A percentile compares a stretch with the other conserved stretches of the same genome.
phyloP scores from a whole-genome alignment of 2,113 vertebrate species.

The Dinomys branickii region DNA sequence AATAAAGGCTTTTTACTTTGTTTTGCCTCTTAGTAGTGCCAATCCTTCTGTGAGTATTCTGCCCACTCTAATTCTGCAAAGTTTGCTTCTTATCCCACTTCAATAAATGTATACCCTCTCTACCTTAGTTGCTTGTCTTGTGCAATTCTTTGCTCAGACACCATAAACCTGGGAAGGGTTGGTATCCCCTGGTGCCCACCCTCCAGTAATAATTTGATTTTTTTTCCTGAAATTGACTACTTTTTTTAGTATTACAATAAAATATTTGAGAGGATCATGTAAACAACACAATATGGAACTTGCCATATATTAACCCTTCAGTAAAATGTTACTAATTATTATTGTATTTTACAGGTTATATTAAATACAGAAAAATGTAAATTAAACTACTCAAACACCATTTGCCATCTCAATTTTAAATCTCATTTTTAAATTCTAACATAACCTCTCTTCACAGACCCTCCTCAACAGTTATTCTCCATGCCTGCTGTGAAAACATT shows the following conservation, averaged over 20 bases:
- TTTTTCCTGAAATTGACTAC: background rate
- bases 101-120: background rate
- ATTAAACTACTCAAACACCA: background rate
- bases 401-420: slow-evolving; percentile 32
- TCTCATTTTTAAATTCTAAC: slow-evolving; percentile 39
- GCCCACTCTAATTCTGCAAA: background rate
- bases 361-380: slow-evolving; percentile 5
- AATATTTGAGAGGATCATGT: background rate
- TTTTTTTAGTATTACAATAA: background rate
- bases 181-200: background rate
- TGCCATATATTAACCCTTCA: background rate
- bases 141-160: background rate
- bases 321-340: background rate
- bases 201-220: background rate
- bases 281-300: background rate
- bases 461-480: slow-evolving; percentile 24
- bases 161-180: background rate
- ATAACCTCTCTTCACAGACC: slow-evolving; percentile 38
- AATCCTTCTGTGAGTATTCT: background rate
- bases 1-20: too few relatives aligned
- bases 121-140: background rate
- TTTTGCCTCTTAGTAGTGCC: too few relatives aligned
- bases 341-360: background rate
- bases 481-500: slow-evolving; percentile 50
- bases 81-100: background rate